Evolutionary conservation across 1,140 invertebrate species (phyloP), one percentile per base, ranked within the genome.

Genomic region (Zaprionus ghesquierei): DNA sequence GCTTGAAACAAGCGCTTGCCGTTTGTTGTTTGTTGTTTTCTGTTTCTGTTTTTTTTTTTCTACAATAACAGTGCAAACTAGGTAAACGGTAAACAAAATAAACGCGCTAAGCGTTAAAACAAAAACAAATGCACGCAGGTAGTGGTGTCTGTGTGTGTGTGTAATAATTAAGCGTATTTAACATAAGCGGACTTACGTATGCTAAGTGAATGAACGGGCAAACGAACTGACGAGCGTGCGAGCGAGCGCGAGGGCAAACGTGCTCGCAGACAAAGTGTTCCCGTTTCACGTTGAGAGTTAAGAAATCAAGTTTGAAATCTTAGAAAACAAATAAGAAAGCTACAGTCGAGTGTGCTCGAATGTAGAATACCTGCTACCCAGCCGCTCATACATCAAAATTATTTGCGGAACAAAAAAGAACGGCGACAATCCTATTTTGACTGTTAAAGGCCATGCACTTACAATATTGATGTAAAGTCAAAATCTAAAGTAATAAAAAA

Each of bases 71-170:
- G 54, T 35, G 29, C 66, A 66, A 77, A 70, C 69, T 65, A 70
- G 77, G 58, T 65, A 50, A 85, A 86, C 81, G 81, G 81, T 85
- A 86, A 85, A 86, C 65, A 68, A 68, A 78, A 69, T 35, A 78
- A 77, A 69, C 29, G 15, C 31, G 55, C 41, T 38, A 50, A 62
- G 71, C 44, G 61, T 25, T 69, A 63, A 50, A 51, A 44, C 31
- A 59, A 64, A 38, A 61, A 56, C 69, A 70, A 58, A 31, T 29
- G 20, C 44, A 56, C n/a, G 13, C 27, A 49, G 9, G n/a, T 12
- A 31, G 27, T 54, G n/a, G n/a, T 12, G 6, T 53, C 5, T 29
- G 9, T 31, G 12, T 56, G 13, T 54, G 35, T 55, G 20, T 58
- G 53, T 49, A 53, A 68, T 72, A 73, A 73, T 73, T 61, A 66